A percentile compares a stretch with the other conserved stretches of the same genome.
These are phyloP conservation scores for Cyanoderma ruficeps DNA, from an alignment of 2,113 vertebrate species.

Conservation along the genomic window DNA sequence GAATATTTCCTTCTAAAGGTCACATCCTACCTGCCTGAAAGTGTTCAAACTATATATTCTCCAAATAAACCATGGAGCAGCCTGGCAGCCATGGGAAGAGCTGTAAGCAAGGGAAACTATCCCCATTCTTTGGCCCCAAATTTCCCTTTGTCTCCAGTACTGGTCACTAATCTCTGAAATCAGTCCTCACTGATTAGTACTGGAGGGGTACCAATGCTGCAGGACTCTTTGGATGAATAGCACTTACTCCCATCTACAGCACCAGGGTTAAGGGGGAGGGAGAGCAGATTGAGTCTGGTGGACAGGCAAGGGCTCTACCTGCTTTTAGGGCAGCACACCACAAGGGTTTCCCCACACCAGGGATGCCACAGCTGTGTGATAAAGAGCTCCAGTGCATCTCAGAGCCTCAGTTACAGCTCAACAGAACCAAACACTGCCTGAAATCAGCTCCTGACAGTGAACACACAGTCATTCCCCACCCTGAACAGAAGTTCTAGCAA, in stretches of 20 bases:
- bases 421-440: not conserved
- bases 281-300: not conserved
- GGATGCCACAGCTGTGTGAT: not conserved
- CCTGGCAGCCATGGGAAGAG: not conserved
- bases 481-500: not conserved
- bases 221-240: not conserved
- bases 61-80: not conserved
- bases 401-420: not conserved
- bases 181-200: not conserved
- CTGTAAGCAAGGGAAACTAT: not conserved
- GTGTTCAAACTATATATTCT: not conserved
- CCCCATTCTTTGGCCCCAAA: not conserved
- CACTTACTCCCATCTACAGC: not conserved
- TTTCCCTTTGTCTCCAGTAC: not conserved
- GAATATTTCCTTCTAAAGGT: not conserved
- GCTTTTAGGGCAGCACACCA: not conserved
- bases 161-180: not conserved
- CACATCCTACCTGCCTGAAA: not conserved
- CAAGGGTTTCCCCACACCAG: not conserved
- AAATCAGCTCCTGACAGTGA: not conserved
- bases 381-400: not conserved
- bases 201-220: not conserved
- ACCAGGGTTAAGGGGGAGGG: not conserved
- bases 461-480: not conserved
- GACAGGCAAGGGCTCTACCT: not conserved